Conservation (phyloP, 2,797 vertebrate species). For the Enteromius viviparus region DNA sequence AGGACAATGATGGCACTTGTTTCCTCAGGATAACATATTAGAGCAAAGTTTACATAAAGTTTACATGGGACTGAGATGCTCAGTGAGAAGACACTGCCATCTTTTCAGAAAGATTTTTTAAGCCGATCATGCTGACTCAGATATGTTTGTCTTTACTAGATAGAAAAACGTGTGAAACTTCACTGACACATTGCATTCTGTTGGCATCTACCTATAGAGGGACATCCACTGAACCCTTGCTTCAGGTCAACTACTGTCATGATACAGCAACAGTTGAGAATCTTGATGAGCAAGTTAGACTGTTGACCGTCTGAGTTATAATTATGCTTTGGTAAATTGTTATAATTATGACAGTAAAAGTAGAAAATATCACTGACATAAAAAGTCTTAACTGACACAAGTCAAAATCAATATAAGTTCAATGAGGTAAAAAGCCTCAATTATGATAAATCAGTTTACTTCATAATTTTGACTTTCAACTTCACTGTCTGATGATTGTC, state of each 20-base stretch:
- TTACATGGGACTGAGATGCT: no score
- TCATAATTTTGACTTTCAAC: no score
- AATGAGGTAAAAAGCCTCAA: no score
- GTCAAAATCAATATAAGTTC: no score
- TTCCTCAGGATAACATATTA: constrained; percentile 9
- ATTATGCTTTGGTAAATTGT: not conserved
- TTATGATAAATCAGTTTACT: no score
- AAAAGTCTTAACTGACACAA: no score
- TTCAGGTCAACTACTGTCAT: not conserved
- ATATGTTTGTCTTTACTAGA: not conserved
- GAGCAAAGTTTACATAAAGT: not conserved
- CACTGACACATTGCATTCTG: not conserved
- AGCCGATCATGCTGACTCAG: not conserved
- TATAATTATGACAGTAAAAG: no score
- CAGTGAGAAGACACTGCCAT: not conserved
- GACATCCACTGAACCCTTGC: not conserved
- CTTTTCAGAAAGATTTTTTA: not conserved
- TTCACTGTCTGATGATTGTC: not conserved
- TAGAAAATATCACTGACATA: no score
- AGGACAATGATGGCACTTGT: not conserved
- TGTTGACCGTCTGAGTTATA: not conserved
- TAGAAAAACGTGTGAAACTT: not conserved
- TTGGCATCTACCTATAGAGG: not conserved
- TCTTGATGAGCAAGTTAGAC: not conserved
- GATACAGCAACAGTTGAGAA: not conserved